A percentile compares a stretch with the other conserved stretches of the same genome.
phyloP scores from a whole-genome alignment of 1,140 invertebrate species.

The Brachionus paranguensis region DNA sequence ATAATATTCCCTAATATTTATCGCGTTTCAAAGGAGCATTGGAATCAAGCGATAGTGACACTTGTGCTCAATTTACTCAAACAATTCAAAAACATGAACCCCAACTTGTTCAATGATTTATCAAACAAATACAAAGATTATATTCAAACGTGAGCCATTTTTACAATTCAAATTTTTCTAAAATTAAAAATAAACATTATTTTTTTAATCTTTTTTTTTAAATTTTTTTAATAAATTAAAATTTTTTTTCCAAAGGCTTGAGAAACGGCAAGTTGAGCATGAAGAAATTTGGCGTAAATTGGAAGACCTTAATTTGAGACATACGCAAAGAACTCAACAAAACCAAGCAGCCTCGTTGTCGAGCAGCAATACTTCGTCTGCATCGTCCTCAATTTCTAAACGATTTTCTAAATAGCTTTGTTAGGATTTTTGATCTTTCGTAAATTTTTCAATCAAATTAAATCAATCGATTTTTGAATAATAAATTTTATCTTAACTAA shows the following conservation, averaged over 20 bases:
- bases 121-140: conserved; percentile 37
- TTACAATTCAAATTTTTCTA: neutral
- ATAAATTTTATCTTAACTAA: neutral
- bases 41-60: conserved; percentile 71
- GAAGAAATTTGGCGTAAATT: conserved; percentile 38
- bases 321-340: neutral
- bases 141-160: neutral
- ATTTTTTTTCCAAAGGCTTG: neutral
- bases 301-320: conserved; percentile 10
- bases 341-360: neutral
- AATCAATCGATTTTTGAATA: conserved; percentile 3
- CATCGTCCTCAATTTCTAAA: conserved; percentile 1
- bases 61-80: conserved; percentile 38
- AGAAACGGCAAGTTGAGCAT: conserved; percentile 12
- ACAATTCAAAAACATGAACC: conserved; percentile 35
- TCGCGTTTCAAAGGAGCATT: conserved; percentile 92
- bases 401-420: conserved; percentile 8
- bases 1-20: conserved; percentile 93
- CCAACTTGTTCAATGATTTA: conserved; percentile 35
- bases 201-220: neutral
- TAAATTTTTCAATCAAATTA: neutral
- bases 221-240: neutral
- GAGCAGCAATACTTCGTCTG: neutral
- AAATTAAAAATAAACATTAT: too few species aligned
- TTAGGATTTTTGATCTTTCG: neutral